A percentile compares a stretch with the other conserved stretches of the same genome.
Evolutionary conservation across 2,113 vertebrate genomes (phyloP).

Genomic region (Gyps fulvus): DNA sequence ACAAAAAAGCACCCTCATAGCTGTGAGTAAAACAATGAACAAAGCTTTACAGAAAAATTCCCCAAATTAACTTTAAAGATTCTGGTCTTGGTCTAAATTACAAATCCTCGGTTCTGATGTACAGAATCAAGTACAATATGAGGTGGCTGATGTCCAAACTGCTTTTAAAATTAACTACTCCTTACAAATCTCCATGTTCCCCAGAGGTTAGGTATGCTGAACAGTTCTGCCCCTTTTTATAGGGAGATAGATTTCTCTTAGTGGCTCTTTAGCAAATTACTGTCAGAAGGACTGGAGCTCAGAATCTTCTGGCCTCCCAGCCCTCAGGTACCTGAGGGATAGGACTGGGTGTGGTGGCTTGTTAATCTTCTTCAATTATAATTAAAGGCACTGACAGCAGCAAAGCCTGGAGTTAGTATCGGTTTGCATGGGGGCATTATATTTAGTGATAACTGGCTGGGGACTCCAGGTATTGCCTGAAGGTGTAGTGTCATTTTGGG

Average conservation of each 20-base stretch:
- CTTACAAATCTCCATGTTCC: neutral
- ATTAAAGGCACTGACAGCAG: neutral
- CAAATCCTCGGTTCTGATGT: neutral
- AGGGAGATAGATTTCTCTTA: neutral
- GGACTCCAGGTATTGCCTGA: neutral
- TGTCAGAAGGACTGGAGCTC: neutral
- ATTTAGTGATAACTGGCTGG: neutral
- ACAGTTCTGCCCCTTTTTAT: fast-evolving
- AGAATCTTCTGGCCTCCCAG: neutral
- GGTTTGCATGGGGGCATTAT: neutral
- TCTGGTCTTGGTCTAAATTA: neutral
- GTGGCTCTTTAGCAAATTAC: neutral
- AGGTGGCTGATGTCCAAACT: neutral
- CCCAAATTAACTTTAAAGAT: neutral
- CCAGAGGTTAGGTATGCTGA: fast-evolving
- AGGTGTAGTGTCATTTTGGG: neutral
- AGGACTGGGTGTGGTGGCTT: neutral
- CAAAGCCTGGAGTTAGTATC: neutral
- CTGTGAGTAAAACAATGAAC: neutral
- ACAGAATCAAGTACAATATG: neutral
- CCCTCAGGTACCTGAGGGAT: neutral
- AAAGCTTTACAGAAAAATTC: neutral
- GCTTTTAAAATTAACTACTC: neutral
- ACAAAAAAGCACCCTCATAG: neutral
- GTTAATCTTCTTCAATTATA: neutral